Conservation (phyloP, 2,888 invertebrate species). For the Pristionchus japonicus region DNA sequence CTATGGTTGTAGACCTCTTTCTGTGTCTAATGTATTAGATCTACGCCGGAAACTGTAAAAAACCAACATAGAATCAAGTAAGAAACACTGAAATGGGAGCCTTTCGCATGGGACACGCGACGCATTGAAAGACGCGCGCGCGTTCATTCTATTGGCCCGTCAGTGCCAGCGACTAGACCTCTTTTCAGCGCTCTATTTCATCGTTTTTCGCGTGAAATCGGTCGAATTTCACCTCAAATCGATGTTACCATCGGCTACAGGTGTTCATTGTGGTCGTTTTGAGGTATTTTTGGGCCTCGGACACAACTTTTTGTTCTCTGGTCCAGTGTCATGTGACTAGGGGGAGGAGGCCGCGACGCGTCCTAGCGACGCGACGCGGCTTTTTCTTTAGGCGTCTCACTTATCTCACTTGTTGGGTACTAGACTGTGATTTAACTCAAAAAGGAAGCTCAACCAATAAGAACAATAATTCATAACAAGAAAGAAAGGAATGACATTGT, state of each 20-base stretch:
- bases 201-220: constrained; percentile 47
- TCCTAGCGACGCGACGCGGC: constrained; percentile 26
- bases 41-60: constrained; percentile 5
- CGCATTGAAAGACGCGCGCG: constrained; percentile 40
- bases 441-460: neutral
- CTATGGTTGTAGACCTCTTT: neutral
- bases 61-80: constrained; percentile 1
- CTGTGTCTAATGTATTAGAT: neutral
- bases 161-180: constrained; percentile 36
- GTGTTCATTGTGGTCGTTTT: constrained; percentile 2
- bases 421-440: neutral
- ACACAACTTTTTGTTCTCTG: constrained; percentile 22
- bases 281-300: constrained; percentile 30
- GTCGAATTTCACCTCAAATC: constrained; percentile 10
- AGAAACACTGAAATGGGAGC: neutral
- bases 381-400: constrained; percentile 41
- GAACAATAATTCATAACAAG: neutral
- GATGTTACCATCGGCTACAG: constrained; percentile 26
- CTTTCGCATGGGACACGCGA: constrained; percentile 26
- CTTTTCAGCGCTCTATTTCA: constrained; percentile 43
- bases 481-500: neutral
- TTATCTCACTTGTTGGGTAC: constrained; percentile 4
- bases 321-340: constrained; percentile 44
- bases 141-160: constrained; percentile 37
- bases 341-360: constrained; percentile 44